Evolutionary conservation across 2,797 vertebrate genomes (phyloP).

Genomic region (Allenopithecus nigroviridis): DNA sequence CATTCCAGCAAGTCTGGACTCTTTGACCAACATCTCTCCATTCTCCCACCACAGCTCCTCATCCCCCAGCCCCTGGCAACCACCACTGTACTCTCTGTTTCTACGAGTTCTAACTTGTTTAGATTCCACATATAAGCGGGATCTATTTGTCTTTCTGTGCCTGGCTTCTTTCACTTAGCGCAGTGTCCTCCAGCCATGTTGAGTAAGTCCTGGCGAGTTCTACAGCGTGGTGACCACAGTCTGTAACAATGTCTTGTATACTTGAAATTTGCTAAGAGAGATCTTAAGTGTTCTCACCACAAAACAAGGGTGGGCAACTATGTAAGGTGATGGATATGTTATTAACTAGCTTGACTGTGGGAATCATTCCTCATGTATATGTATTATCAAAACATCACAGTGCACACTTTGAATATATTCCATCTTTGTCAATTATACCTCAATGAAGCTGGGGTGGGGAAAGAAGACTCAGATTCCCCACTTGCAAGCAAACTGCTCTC

Average conservation of each 20-base stretch:
- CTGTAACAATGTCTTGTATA: neutral
- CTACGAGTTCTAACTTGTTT: neutral
- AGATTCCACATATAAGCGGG: neutral
- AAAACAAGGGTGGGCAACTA: neutral
- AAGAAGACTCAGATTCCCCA: neutral
- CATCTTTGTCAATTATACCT: neutral
- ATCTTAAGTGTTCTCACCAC: neutral
- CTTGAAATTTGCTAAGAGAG: neutral
- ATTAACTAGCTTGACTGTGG: neutral
- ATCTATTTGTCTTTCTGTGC: neutral
- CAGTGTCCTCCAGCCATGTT: neutral
- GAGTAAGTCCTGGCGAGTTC: neutral
- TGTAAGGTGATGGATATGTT: too few species aligned
- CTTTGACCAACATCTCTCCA: neutral
- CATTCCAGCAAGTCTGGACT: too few species aligned
- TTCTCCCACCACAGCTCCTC: neutral
- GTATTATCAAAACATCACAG: neutral
- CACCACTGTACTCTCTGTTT: neutral
- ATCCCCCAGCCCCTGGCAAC: too few species aligned
- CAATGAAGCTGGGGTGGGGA: neutral
- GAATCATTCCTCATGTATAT: neutral
- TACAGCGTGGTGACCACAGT: neutral
- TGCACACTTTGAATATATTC: neutral
- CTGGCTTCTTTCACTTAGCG: neutral
- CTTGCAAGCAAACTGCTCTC: neutral